These are phyloP conservation scores for Myotis brandtii DNA, from an alignment of 2,113 vertebrate genomes.

Conservation along the genomic window DNA sequence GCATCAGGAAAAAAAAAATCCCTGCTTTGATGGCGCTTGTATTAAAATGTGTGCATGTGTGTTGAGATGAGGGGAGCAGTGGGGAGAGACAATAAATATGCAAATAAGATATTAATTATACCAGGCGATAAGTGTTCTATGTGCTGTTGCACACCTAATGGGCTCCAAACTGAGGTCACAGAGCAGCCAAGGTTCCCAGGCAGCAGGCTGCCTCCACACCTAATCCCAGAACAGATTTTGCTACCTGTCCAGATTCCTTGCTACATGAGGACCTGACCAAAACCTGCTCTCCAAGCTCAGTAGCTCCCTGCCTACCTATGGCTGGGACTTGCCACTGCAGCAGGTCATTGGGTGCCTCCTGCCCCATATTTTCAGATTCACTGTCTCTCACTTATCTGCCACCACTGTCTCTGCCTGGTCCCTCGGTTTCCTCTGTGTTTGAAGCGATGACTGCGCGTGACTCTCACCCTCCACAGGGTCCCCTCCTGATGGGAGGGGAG, in stretches of 20 bases:
- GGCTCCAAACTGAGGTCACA: background rate
- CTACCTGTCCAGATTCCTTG: background rate
- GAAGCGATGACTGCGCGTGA: background rate
- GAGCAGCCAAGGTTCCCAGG: background rate
- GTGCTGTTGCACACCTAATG: background rate
- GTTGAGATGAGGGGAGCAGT: background rate
- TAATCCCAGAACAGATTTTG: background rate
- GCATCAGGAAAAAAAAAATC: background rate
- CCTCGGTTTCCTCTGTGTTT: background rate
- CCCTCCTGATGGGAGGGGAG: background rate
- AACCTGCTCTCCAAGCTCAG: background rate
- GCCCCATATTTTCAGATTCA: slow-evolving; percentile 47
- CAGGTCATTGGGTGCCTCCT: background rate
- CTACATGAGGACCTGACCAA: background rate
- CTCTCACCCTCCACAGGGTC: background rate
- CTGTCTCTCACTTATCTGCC: slow-evolving; percentile 72
- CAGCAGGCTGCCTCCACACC: background rate
- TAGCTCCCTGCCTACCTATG: background rate
- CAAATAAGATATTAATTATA: background rate
- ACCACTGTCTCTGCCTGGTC: slow-evolving; percentile 48
- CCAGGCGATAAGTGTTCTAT: background rate
- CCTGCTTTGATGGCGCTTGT: background rate
- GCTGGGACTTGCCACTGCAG: background rate
- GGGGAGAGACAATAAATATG: background rate
- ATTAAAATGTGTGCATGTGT: background rate